A percentile compares a stretch with the other conserved stretches of the same genome.
Evolutionary conservation across 2,888 invertebrate species (phyloP).

Genomic region (Euspilapteryx auroguttella): DNA sequence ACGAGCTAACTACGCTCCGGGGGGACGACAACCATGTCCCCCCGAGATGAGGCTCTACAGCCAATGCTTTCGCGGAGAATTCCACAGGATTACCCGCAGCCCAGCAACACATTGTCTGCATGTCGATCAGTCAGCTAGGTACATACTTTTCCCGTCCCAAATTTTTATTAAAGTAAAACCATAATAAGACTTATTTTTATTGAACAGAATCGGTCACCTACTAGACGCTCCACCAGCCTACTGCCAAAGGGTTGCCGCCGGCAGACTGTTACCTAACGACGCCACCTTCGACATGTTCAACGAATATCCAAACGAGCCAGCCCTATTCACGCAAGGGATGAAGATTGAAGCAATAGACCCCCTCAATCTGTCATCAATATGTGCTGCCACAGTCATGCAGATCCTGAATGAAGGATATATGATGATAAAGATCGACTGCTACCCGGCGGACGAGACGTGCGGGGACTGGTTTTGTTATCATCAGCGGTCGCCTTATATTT

Average conservation of each 20-base stretch:
- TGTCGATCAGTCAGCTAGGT: too few relatives aligned
- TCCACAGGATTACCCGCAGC: too few relatives aligned
- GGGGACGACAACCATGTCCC: too few relatives aligned
- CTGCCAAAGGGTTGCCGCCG: constrained; percentile 72
- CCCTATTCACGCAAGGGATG: constrained; percentile 81
- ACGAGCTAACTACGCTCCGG: too few relatives aligned
- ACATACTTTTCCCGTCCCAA: too few relatives aligned
- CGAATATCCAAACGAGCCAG: constrained; percentile 59
- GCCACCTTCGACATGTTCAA: constrained; percentile 80
- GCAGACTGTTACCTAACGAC: constrained; percentile 73
- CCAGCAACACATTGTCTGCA: too few relatives aligned
- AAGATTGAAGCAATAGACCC: constrained; percentile 98
- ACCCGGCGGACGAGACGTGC: constrained; percentile 80
- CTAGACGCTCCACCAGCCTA: constrained; percentile 83
- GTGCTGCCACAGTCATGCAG: constrained; percentile 94
- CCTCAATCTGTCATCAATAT: constrained; percentile 89
- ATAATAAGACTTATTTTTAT: too few relatives aligned
- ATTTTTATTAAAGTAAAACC: too few relatives aligned
- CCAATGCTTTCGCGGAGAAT: too few relatives aligned
- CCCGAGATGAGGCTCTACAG: too few relatives aligned
- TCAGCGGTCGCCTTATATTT: constrained; percentile 90
- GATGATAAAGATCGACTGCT: constrained; percentile 95
- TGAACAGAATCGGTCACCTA: constrained; percentile 83
- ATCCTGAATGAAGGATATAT: constrained; percentile 91
- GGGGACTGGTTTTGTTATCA: constrained; percentile 98